These are phyloP conservation scores for Conus ventricosus DNA, from an alignment of 1,140 invertebrate genomes.

Conservation along the genomic window DNA sequence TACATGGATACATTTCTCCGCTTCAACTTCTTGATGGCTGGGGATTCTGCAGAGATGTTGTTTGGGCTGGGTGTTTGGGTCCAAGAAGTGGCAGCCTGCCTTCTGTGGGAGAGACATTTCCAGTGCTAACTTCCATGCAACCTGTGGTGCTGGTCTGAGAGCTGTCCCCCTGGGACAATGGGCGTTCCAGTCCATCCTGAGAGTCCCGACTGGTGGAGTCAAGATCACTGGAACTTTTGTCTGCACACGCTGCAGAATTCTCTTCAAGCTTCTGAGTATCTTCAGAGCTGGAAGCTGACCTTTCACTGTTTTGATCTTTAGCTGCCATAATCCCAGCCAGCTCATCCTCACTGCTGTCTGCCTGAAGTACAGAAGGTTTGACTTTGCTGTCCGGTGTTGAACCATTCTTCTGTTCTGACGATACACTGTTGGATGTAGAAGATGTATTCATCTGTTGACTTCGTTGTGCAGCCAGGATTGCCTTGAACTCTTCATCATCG, in stretches of 20 bases:
- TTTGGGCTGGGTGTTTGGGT: background rate
- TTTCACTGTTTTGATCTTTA: background rate
- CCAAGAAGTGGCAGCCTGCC: background rate
- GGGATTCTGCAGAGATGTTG: background rate
- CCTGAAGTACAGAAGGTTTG: background rate
- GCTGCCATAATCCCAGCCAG: background rate
- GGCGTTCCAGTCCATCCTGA: background rate
- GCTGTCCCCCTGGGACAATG: background rate
- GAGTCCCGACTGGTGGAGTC: slow-evolving; percentile 24
- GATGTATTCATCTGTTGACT: background rate
- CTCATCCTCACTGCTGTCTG: background rate
- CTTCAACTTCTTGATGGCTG: slow-evolving; percentile 42
- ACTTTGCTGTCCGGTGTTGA: background rate
- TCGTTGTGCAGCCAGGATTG: slow-evolving; percentile 42
- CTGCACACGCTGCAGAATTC: background rate
- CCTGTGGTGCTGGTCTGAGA: background rate
- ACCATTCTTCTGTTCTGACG: background rate
- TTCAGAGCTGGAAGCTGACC: background rate
- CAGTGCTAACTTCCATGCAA: background rate
- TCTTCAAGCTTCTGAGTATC: background rate
- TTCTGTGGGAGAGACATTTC: background rate
- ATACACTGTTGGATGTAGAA: background rate
- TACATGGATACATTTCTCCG: slow-evolving; percentile 52
- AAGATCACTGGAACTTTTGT: slow-evolving; percentile 1
- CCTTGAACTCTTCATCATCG: slow-evolving; percentile 39